Conservation (phyloP, 2,113 vertebrate genomes). For the Notarius lentiginosus region DNA sequence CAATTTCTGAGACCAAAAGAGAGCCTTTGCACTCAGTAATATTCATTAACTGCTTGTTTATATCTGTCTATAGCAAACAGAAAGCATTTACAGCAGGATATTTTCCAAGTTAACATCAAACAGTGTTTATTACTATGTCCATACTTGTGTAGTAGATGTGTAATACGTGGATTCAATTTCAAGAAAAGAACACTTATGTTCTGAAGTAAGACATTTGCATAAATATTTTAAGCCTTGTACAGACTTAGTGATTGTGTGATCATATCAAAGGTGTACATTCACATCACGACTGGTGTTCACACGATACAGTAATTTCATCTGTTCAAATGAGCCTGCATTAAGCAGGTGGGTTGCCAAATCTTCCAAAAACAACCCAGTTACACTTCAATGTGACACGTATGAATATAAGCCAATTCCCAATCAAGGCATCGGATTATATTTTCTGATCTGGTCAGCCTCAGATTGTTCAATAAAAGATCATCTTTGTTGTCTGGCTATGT, state of each 20-base stretch:
- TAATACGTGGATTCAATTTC: neutral
- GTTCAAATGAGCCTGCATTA: neutral
- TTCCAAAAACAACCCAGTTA: neutral
- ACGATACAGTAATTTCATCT: neutral
- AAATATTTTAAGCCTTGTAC: neutral
- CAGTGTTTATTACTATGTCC: neutral
- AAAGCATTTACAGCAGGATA: neutral
- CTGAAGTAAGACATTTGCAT: neutral
- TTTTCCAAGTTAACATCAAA: neutral
- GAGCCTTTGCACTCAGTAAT: neutral
- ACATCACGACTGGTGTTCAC: neutral
- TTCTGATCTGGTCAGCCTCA: neutral
- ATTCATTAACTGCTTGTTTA: neutral
- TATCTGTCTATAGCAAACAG: neutral
- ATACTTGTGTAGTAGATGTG: neutral
- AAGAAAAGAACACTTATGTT: neutral
- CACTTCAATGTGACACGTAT: neutral
- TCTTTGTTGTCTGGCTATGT: neutral
- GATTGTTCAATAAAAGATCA: neutral
- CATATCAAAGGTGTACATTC: neutral
- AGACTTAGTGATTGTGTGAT: neutral
- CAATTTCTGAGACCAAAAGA: neutral
- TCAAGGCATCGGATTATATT: neutral
- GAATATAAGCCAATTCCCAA: neutral
- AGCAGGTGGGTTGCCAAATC: neutral